Evolutionary conservation across 2,113 vertebrate genomes (phyloP).

Genomic region (Poecilia latipinna): DNA sequence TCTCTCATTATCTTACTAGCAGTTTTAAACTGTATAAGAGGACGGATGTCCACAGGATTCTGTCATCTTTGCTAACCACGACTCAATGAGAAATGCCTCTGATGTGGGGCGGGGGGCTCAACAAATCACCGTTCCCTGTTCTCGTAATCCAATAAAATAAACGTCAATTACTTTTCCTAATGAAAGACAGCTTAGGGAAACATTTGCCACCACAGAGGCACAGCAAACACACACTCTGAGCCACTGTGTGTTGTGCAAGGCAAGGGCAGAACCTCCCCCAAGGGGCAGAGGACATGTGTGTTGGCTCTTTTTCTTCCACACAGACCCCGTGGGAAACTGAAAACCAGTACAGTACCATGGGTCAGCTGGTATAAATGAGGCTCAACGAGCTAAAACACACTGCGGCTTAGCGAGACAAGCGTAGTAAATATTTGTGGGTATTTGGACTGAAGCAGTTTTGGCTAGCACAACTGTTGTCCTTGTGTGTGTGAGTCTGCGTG

Average conservation of each 20-base stretch:
- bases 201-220: constrained; percentile 19
- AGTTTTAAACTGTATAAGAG: neutral
- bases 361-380: constrained; percentile 60
- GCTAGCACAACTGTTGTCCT: constrained; percentile 33
- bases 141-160: constrained; percentile 32
- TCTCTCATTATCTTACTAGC: constrained; percentile 17
- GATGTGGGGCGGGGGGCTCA: neutral
- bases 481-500: neutral
- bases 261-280: constrained; percentile 20
- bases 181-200: constrained; percentile 37
- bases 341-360: constrained; percentile 44
- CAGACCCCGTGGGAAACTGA: constrained; percentile 52
- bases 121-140: constrained; percentile 29
- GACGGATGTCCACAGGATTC: neutral
- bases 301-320: constrained; percentile 23
- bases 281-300: constrained; percentile 41
- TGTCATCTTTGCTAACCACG: neutral
- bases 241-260: constrained; percentile 12
- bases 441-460: constrained; percentile 35
- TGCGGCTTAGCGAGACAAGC: constrained; percentile 53
- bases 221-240: constrained; percentile 20
- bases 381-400: constrained; percentile 38
- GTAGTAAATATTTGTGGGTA: constrained; percentile 58
- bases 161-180: constrained; percentile 34
- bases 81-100: constrained; percentile 8